These are phyloP conservation scores for Odontophorus gujanensis DNA, from an alignment of 2,113 vertebrate species.

Conservation along the genomic window DNA sequence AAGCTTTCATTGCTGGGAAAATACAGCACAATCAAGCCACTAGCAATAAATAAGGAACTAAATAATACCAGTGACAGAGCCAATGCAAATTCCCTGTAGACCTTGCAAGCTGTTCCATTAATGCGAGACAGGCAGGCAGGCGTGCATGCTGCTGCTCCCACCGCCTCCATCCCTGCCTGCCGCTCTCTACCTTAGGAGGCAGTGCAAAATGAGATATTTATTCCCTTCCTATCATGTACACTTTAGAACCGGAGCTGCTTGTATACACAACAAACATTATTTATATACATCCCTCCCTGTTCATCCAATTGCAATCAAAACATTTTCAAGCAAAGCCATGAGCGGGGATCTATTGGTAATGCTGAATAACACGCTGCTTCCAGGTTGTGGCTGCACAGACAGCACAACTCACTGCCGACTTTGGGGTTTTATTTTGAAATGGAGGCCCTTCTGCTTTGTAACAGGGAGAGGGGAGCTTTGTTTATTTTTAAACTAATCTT, in stretches of 20 bases:
- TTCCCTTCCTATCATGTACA: background rate
- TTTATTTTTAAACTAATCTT: background rate
- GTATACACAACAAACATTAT: background rate
- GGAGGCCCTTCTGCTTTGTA: conserved; percentile 22
- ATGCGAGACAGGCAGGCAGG: conserved; percentile 66
- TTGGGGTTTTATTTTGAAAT: conserved; percentile 42
- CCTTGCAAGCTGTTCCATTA: conserved; percentile 75
- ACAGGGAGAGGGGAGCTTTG: background rate
- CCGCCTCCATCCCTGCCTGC: conserved; percentile 65
- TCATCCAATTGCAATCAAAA: background rate
- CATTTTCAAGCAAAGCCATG: background rate
- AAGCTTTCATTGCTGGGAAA: conserved; percentile 79
- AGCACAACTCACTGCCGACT: background rate
- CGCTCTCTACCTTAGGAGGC: conserved; percentile 59
- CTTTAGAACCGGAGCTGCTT: conserved; percentile 2
- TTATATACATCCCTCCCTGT: background rate
- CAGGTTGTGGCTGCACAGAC: background rate
- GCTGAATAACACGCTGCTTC: background rate
- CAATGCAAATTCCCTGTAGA: conserved; percentile 73
- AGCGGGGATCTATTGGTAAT: background rate
- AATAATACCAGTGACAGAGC: conserved; percentile 74
- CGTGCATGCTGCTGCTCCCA: conserved; percentile 64
- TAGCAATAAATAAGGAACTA: conserved; percentile 74
- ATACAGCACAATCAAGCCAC: conserved; percentile 68
- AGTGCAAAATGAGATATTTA: conserved; percentile 56